phyloP scores from a whole-genome alignment of 2,888 invertebrate species.

The Invenusta paracnida region DNA sequence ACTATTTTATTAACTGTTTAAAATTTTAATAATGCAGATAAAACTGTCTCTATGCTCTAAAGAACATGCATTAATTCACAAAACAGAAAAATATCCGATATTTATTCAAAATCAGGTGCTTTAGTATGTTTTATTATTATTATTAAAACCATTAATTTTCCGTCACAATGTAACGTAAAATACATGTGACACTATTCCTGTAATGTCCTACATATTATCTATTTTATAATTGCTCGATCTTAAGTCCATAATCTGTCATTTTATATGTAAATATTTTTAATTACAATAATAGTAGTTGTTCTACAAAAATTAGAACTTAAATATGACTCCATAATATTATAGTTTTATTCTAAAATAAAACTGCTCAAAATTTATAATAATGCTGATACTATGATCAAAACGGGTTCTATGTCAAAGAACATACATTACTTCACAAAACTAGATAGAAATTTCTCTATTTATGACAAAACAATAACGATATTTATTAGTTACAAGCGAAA shows the following conservation, averaged over 20 bases:
- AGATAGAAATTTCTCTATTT: not conserved
- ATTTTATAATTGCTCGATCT: not conserved
- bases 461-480: not conserved
- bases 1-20: not conserved
- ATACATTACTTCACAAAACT: not conserved
- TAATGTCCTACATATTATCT: not conserved
- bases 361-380: not conserved
- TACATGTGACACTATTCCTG: not conserved
- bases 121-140: not conserved
- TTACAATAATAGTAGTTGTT: not conserved
- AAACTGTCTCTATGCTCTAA: not conserved
- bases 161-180: not conserved
- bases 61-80: not conserved
- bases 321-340: not conserved
- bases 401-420: not conserved
- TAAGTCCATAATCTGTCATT: not conserved
- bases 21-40: not conserved
- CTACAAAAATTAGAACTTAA: not conserved
- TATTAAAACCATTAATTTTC: not conserved
- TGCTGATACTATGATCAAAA: not conserved
- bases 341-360: not conserved
- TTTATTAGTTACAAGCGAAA: not conserved
- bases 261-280: not conserved
- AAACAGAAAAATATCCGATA: not conserved
- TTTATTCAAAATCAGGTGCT: not conserved